Evolutionary conservation across 2,888 invertebrate genomes (phyloP), one percentile per base, ranked within the genome.

Genomic region (Caenorhabditis sp.): DNA sequence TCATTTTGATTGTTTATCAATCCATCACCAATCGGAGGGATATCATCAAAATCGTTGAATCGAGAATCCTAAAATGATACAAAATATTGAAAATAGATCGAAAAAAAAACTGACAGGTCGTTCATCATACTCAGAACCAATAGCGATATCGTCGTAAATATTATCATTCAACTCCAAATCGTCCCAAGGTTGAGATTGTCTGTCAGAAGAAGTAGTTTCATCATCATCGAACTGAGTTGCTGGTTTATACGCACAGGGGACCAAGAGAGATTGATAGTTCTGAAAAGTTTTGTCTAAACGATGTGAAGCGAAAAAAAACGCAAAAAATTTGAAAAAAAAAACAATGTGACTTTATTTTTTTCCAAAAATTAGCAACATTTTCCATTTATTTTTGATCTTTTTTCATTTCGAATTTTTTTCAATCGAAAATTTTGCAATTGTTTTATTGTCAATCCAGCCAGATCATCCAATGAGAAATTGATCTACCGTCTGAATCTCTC

Each of bases 121-220:
- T 23, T 21, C 51, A 51, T 51, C 51, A 43, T 43, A 12, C 12
- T 17, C 43, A 43, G 17, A 5, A 43, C 19, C 36, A 58, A 58
- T 4, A 27, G 26, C 14, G 23, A 53, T 17, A 37, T 63, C 63
- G 5, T 37, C 57, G 5, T 17, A 21, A 43, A 67, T 50, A 12
- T 66, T 17, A 31, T 73, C 73, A 37, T 68, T 66, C 21, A 73
- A 49, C 14, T 62, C 68, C 43, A 73, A 50, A 23, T 68, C 68
- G 19, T 65, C 73, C 68, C 68, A 73, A 1, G 73, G 73, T 8
- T 31, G 62, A 17, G 64, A 49, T 21, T 27, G 49, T 17, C 50
- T 17, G 12, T 62, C 62, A 23, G 50, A 31, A 6, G 66, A 66
- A n/a, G 21, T 23, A 8, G 23, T 12, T 17, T 21, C 21, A 3